Evolutionary conservation across 2,888 invertebrate species (phyloP), one percentile per base, ranked within the genome.

Genomic region (Heliconius charithonia): DNA sequence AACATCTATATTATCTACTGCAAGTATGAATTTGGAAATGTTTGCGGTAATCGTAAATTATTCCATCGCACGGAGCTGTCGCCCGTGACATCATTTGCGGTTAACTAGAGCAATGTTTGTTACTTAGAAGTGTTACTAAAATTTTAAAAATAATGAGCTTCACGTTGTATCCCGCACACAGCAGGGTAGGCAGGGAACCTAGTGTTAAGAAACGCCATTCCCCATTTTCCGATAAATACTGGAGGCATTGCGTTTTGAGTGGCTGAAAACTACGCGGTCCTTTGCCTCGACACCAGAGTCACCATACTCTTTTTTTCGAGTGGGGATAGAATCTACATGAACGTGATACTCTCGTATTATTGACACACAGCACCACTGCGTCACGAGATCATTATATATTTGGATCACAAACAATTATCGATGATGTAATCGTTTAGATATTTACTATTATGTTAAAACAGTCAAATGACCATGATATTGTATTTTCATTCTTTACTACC

Each of bases 1-100:
- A n/a, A n/a, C 10, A n/a, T 9, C 16, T 19, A 10, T 59, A 59
- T n/a, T 59, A n/a, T n/a, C n/a, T n/a, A 59, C n/a, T 59, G n/a
- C 10, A 59, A n/a, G n/a, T 59, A n/a, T n/a, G 22, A 22, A 22
- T n/a, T n/a, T 10, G 4, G 59, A 59, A 59, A 59, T 59, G n/a
- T 2, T 59, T 59, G 59, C 12, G 10, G 59, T n/a, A 59, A 51
- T 59, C n/a, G 10, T 59, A 59, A n/a, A 59, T 37, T 45, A 22
- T 22, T 70, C 7, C 3, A 45, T n/a, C 29, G 71, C 22, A 13
- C 29, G 6, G 13, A 56, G 56, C 22, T 32, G 71, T 72, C 71
- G 71, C 71, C 71, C 71, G 25, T 72, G 71, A 72, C 71, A 72
- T 56, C 13, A 32, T 56, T 72, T 72, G 51, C 32, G 19, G 51